Percentiles rank a stretch among this genome's conserved stretches.
phyloP scores from a whole-genome alignment of 2,797 vertebrate species.

The Lithobates sylvaticus region DNA sequence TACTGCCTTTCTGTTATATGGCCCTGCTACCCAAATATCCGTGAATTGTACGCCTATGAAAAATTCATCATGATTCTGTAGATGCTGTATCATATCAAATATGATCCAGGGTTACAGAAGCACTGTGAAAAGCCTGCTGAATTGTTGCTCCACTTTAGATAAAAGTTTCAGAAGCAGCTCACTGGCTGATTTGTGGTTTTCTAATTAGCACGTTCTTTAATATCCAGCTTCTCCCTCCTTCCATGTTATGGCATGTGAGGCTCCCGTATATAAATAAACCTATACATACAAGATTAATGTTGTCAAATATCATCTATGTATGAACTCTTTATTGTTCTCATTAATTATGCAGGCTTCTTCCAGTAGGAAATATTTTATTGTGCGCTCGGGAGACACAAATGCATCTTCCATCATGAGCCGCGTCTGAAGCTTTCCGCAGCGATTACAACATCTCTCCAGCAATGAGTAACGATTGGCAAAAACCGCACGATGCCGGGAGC shows the following conservation, averaged over 20 bases:
- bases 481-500: not conserved
- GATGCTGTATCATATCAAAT: too few relatives aligned
- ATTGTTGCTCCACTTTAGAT: too few relatives aligned
- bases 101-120: too few relatives aligned
- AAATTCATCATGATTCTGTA: too few relatives aligned
- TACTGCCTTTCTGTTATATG: too few relatives aligned
- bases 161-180: too few relatives aligned
- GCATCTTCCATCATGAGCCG: not conserved
- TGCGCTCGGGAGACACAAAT: not conserved
- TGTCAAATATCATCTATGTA: not conserved
- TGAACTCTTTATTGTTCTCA: conserved; percentile 37
- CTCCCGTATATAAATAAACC: conserved; percentile 5
- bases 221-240: not conserved
- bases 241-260: not conserved
- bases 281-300: conserved; percentile 29
- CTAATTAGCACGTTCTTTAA: too few relatives aligned
- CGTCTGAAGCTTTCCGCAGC: not conserved
- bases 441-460: not conserved
- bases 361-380: conserved; percentile 29
- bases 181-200: too few relatives aligned
- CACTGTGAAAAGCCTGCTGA: too few relatives aligned
- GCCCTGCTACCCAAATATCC: too few relatives aligned
- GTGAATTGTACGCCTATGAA: too few relatives aligned
- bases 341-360: conserved; percentile 24
- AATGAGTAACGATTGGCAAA: not conserved